Percentiles rank a stretch among this genome's conserved stretches.
These are phyloP conservation scores for Stenolophus ochropezus DNA, from an alignment of 2,888 invertebrate genomes.

Conservation along the genomic window DNA sequence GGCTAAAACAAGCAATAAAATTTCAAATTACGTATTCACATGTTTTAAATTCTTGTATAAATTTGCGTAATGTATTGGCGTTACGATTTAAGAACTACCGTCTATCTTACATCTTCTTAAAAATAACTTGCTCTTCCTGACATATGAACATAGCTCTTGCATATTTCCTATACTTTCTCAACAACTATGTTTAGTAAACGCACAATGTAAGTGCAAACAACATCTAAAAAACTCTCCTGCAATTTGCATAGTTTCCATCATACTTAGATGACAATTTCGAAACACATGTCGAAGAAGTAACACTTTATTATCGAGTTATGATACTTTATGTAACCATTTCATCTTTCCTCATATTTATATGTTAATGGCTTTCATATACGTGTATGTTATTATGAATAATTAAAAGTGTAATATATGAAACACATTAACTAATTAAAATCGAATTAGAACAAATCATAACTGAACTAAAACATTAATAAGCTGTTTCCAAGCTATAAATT, in stretches of 20 bases:
- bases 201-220: conserved; percentile 22
- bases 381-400: background rate
- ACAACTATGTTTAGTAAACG: conserved; percentile 40
- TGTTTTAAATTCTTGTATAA: background rate
- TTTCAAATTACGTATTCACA: background rate
- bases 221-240: conserved; percentile 10
- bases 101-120: background rate
- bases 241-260: conserved; percentile 8
- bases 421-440: background rate
- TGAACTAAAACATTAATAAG: background rate
- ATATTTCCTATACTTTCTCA: conserved; percentile 43
- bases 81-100: background rate
- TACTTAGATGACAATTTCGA: background rate
- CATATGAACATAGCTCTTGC: conserved; percentile 33
- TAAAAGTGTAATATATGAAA: background rate
- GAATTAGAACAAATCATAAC: background rate
- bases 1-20: background rate
- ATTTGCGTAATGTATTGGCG: background rate
- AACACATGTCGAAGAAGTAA: background rate
- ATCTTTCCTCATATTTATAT: background rate
- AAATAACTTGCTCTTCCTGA: conserved; percentile 20
- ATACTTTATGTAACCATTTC: background rate
- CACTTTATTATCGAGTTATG: background rate
- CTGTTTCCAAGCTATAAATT: background rate
- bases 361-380: background rate